Conservation (phyloP, 2,888 invertebrate genomes). For the Operophtera brumata region DNA sequence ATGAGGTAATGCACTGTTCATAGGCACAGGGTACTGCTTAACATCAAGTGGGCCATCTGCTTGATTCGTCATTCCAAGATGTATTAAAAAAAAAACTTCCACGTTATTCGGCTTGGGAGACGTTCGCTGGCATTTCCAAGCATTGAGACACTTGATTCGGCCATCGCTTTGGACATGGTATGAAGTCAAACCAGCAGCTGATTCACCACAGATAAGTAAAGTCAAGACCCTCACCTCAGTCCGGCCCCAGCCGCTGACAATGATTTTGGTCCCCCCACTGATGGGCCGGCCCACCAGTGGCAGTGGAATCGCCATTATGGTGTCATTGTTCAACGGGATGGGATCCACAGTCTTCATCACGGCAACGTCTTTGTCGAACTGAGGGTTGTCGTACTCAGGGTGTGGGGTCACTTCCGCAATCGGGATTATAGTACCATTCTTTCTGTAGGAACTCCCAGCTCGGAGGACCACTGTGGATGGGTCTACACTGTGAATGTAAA, state of each 20-base stretch:
- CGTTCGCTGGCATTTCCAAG: too few relatives aligned
- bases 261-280: constrained; percentile 44
- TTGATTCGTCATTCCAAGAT: too few relatives aligned
- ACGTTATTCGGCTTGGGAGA: too few relatives aligned
- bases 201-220: too few relatives aligned
- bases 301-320: constrained; percentile 54
- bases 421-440: constrained; percentile 67
- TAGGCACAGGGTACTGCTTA: too few relatives aligned
- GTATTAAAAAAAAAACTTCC: too few relatives aligned
- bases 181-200: too few relatives aligned
- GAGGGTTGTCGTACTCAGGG: constrained; percentile 60
- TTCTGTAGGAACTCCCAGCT: constrained; percentile 68
- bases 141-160: too few relatives aligned
- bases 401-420: constrained; percentile 65
- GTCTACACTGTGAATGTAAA: constrained; percentile 51
- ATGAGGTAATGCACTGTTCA: too few relatives aligned
- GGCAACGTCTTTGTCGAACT: constrained; percentile 69
- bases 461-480: constrained; percentile 63
- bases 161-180: too few relatives aligned
- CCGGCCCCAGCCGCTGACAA: constrained; percentile 71
- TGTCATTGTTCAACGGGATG: constrained; percentile 51
- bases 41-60: too few relatives aligned
- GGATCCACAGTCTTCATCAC: constrained; percentile 64
- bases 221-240: constrained; percentile 46
- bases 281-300: constrained; percentile 44